Evolutionary conservation across 2,113 vertebrate genomes (phyloP).

Genomic region (Hippocampus guttulatus): DNA sequence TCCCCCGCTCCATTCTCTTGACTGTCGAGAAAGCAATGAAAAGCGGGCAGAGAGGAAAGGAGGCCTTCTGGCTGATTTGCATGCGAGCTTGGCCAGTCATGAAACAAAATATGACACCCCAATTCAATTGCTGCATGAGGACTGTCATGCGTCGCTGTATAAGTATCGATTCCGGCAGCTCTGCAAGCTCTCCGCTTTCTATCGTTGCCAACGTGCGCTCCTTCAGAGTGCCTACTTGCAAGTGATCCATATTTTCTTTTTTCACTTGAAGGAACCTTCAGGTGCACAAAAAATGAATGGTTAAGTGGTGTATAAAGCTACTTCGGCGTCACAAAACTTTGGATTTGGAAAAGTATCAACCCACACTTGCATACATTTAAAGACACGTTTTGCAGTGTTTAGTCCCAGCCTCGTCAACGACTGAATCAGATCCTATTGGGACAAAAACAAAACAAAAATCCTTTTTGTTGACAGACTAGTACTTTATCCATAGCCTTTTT

Average conservation of each 20-base stretch:
- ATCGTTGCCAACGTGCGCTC: constrained; percentile 22
- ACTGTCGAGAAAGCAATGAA: constrained; percentile 64
- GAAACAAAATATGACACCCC: constrained; percentile 69
- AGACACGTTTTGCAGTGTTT: too few relatives aligned
- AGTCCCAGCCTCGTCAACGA: too few relatives aligned
- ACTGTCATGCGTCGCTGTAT: constrained; percentile 65
- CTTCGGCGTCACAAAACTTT: too few relatives aligned
- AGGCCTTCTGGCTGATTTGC: constrained; percentile 60
- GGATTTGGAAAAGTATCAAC: too few relatives aligned
- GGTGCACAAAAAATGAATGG: too few relatives aligned
- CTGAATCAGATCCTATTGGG: too few relatives aligned
- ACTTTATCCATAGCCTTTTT: not conserved
- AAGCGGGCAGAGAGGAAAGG: constrained; percentile 39
- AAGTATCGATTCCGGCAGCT: constrained; percentile 67
- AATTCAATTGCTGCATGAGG: constrained; percentile 70
- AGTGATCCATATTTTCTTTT: constrained; percentile 6
- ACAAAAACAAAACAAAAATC: too few relatives aligned
- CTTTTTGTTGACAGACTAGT: too few relatives aligned
- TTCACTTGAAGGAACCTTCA: not conserved
- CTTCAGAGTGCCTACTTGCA: constrained; percentile 17
- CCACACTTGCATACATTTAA: too few relatives aligned
- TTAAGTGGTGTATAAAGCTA: not conserved
- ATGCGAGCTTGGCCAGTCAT: constrained; percentile 57
- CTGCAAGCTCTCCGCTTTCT: constrained; percentile 15
- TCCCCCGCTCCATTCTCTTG: constrained; percentile 48